Base-by-base conservation (phyloP, 2,797 vertebrate species). In the Tenualosa ilisha region DNA sequence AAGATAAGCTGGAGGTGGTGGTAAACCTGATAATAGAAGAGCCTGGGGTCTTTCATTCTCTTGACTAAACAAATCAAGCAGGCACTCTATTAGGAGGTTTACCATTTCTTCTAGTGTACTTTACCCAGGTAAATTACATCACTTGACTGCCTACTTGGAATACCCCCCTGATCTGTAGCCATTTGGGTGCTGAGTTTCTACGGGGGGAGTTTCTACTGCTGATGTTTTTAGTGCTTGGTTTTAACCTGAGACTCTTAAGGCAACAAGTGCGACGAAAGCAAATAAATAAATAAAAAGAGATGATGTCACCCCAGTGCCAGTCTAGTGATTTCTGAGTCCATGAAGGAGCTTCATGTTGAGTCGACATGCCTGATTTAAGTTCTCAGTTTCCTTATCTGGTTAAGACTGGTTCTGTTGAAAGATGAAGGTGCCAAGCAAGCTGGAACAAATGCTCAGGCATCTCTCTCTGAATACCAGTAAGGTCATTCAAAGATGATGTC, bases 201-300 rank as follows among this genome's bases (percentile, higher is more conserved):
- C 72, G 8, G 37, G 6, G 72, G 6, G 81, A 1, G 81, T 82
- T 82, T 51, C 49, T 51, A 82, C 81, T 26, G 50, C 81, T 56
- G n/a, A 51, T 79, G 72, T 46, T 79, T 79, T 79, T 79, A 79
- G 72, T 79, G 72, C 43, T 46, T 37, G 72, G 72, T 79, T 79
- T 79, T 22, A 79, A 43, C 40, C 40, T 79, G 37, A 46, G 72
- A 46, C 72, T 46, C 15, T 46, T 79, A 40, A 79, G 72, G 43
- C 40, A 37, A 79, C 72, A 22, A 46, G 72, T 9, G 72, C 17
- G 26, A 43, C 46, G 37, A 43, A 46, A 75, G 24, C 63, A 75
- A 72, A 20, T 43, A 43, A 79, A 20, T 43, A 20, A 79, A 63
- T 79, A 79, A 79, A 79, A 46, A 43, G 40, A 43, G 17, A 79